These are phyloP conservation scores for Eupeodes corollae DNA, from an alignment of 1,140 invertebrate species.

Conservation along the genomic window DNA sequence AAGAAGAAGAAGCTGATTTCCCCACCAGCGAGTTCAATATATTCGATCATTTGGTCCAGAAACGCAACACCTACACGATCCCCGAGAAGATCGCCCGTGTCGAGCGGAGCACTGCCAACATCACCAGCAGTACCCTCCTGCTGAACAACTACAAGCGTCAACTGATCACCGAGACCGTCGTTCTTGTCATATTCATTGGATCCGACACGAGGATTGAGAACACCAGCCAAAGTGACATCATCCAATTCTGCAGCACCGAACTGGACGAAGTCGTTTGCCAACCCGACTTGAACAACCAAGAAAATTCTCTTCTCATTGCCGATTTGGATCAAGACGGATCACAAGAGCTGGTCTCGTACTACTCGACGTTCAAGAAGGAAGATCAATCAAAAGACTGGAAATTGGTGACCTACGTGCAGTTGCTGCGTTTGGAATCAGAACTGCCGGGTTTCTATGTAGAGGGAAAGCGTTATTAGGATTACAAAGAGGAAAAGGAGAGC, in stretches of 20 bases:
- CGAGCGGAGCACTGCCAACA: slow-evolving; percentile 12
- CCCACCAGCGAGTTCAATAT: slow-evolving; percentile 16
- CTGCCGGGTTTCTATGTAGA: slow-evolving; percentile 49
- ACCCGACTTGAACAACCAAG: slow-evolving; percentile 56
- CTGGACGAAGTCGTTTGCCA: slow-evolving; percentile 50
- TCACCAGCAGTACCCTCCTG: slow-evolving; percentile 6
- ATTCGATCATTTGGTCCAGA: slow-evolving; percentile 25
- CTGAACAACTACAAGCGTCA: slow-evolving; percentile 30
- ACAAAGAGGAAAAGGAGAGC: neutral
- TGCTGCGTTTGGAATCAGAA: slow-evolving; percentile 54
- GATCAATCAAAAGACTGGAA: slow-evolving; percentile 40
- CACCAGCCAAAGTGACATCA: slow-evolving; percentile 57
- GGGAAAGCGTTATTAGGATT: slow-evolving; percentile 19
- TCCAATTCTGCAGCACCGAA: slow-evolving; percentile 52
- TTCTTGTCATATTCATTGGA: slow-evolving; percentile 62
- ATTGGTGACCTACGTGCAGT: slow-evolving; percentile 49
- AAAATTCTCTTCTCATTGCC: slow-evolving; percentile 53
- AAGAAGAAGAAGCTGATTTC: slow-evolving; percentile 6
- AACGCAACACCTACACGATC: slow-evolving; percentile 15
- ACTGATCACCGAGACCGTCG: slow-evolving; percentile 54
- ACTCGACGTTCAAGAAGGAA: slow-evolving; percentile 47
- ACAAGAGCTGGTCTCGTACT: slow-evolving; percentile 63
- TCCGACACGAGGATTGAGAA: slow-evolving; percentile 59
- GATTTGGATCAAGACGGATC: slow-evolving; percentile 60
- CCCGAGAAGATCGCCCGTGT: slow-evolving; percentile 4